Percentiles rank a stretch among this genome's conserved stretches.
Evolutionary conservation across 2,113 vertebrate species (phyloP).

Genomic region (Sus scrofa): DNA sequence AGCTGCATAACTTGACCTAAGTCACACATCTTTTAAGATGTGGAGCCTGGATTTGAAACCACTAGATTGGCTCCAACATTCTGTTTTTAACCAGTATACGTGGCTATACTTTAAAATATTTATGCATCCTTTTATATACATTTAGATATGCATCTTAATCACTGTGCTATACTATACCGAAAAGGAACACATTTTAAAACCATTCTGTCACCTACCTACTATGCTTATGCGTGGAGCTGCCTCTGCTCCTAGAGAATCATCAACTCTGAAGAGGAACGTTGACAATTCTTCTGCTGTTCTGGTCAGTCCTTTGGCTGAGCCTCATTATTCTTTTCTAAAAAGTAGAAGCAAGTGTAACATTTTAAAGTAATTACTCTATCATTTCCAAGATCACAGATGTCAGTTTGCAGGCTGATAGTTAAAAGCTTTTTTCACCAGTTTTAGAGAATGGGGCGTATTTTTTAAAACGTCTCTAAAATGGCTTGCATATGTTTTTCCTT

Average conservation of each 20-base stretch:
- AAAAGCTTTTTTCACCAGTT: neutral
- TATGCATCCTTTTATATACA: neutral
- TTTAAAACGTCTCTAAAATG: neutral
- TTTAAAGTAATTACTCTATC: neutral
- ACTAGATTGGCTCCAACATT: neutral
- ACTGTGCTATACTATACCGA: neutral
- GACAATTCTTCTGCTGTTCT: neutral
- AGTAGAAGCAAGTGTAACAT: neutral
- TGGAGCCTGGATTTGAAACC: neutral
- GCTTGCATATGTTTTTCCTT: neutral
- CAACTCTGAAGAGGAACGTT: neutral
- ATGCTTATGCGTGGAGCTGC: neutral
- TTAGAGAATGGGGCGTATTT: conserved; percentile 10
- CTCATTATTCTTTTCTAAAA: neutral
- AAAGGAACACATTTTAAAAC: neutral
- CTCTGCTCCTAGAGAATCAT: neutral
- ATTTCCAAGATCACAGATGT: neutral
- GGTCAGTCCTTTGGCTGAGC: neutral
- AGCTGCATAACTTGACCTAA: neutral
- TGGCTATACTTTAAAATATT: neutral
- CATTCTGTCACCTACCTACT: neutral
- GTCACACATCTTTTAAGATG: neutral
- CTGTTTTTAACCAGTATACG: neutral
- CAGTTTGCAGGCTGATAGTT: neutral
- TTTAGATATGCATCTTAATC: neutral